These are phyloP conservation scores for Tyrannus savana DNA, from an alignment of 2,113 vertebrate species.

Conservation along the genomic window DNA sequence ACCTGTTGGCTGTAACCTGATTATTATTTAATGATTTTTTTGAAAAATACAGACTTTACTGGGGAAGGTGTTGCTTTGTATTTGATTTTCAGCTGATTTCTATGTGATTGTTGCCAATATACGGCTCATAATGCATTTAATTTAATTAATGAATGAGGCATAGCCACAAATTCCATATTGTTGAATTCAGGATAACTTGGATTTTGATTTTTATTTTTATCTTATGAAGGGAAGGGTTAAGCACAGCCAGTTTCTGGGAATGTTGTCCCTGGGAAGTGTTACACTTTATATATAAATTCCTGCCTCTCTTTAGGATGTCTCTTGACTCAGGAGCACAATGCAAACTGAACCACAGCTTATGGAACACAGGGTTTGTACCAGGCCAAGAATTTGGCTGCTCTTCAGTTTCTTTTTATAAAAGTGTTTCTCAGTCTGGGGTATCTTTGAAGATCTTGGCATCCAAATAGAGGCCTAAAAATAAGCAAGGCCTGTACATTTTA, in stretches of 20 bases:
- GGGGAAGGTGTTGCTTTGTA: neutral
- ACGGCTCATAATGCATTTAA: neutral
- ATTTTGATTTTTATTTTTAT: neutral
- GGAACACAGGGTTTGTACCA: neutral
- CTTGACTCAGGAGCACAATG: neutral
- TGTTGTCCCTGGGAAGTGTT: constrained; percentile 4
- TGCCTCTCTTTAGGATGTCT: neutral
- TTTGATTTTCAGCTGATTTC: neutral
- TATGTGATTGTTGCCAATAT: neutral
- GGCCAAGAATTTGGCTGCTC: constrained; percentile 23
- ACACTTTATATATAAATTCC: neutral
- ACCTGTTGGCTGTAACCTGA: neutral
- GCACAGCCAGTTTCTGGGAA: neutral
- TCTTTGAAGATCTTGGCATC: neutral
- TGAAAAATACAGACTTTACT: neutral
- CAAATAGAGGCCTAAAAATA: constrained; percentile 19
- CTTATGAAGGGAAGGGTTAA: neutral
- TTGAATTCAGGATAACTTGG: neutral
- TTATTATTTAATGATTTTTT: neutral
- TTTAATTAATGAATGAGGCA: neutral
- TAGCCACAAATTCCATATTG: neutral
- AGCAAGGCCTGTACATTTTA: neutral
- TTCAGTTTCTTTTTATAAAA: neutral
- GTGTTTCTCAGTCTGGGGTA: neutral
- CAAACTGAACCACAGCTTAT: neutral